Evolutionary conservation across 2,797 vertebrate species (phyloP).

Genomic region (Rousettus madagascariensis): DNA sequence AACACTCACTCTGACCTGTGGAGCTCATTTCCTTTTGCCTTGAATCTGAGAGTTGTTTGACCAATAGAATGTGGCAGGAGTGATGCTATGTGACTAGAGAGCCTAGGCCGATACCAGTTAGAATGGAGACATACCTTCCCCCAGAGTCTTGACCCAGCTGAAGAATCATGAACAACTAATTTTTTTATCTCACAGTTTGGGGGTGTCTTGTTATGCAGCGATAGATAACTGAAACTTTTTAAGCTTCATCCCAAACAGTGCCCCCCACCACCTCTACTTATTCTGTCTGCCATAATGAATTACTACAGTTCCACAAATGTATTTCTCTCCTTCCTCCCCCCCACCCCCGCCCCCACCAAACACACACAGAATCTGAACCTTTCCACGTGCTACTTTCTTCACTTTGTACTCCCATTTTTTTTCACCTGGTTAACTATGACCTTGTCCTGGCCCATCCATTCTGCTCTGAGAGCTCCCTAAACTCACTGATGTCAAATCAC

Average conservation of each 20-base stretch:
- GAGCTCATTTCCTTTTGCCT: not conserved
- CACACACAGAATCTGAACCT: not conserved
- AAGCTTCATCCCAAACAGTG: not conserved
- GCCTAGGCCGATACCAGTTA: fast-evolving
- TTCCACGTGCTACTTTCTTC: not conserved
- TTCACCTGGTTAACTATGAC: not conserved
- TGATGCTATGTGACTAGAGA: not conserved
- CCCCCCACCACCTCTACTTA: not conserved
- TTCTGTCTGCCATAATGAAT: not conserved
- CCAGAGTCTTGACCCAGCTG: not conserved
- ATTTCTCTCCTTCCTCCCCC: not conserved
- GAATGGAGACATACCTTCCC: not conserved
- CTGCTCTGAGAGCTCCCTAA: not conserved
- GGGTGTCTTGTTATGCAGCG: not conserved
- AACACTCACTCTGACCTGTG: not conserved
- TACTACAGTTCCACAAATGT: not conserved
- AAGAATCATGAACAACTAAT: not conserved
- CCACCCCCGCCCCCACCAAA: too few species aligned
- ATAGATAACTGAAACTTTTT: not conserved
- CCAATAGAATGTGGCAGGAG: not conserved
- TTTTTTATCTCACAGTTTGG: not conserved
- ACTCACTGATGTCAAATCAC: not conserved
- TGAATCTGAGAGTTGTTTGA: not conserved
- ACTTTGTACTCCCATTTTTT: not conserved
- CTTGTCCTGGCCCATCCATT: not conserved